Conservation (phyloP, 2,888 invertebrate species). For the Saturnia japonica region DNA sequence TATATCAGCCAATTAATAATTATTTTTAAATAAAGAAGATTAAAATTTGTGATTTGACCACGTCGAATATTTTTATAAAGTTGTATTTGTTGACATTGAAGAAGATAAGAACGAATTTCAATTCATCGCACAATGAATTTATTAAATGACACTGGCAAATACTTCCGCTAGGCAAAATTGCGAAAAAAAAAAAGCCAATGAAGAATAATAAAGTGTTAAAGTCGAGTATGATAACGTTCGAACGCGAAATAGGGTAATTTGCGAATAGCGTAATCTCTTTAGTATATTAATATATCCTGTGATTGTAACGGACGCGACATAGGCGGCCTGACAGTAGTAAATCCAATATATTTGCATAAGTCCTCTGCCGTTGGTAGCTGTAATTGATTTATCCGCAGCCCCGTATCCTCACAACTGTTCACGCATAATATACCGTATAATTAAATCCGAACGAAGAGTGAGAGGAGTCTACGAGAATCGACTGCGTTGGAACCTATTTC, state of each 20-base stretch:
- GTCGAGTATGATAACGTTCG: background rate
- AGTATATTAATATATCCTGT: background rate
- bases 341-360: conserved; percentile 30
- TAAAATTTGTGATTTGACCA: background rate
- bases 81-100: background rate
- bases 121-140: background rate
- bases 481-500: background rate
- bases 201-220: background rate
- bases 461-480: background rate
- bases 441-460: background rate
- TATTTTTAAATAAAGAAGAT: too few relatives aligned
- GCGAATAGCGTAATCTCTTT: background rate
- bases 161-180: background rate
- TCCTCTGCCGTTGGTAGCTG: conserved; percentile 24
- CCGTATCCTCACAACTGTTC: conserved; percentile 4
- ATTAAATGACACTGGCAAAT: background rate
- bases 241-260: background rate
- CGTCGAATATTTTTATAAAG: background rate
- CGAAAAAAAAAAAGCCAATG: background rate
- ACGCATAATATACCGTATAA: background rate
- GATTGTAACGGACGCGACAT: background rate
- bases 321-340: conserved; percentile 16
- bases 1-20: too few relatives aligned
- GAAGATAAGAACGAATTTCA: background rate
- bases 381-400: conserved; percentile 28